Base-by-base conservation (phyloP, 1,140 invertebrate genomes). In the Drosophila trapezifrons region DNA sequence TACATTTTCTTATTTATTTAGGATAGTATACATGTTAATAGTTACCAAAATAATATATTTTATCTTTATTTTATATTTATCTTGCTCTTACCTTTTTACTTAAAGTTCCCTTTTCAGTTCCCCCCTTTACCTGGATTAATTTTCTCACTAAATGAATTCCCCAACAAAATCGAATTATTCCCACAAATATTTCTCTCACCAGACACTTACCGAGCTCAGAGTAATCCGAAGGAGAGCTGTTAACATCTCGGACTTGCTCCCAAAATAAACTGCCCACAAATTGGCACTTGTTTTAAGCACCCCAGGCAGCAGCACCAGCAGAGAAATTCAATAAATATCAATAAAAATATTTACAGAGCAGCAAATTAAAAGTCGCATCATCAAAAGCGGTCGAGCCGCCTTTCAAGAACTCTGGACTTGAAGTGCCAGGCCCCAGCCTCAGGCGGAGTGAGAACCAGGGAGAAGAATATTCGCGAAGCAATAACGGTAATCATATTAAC, bases 401-500 rank as follows among this genome's bases (percentile, higher is more conserved):
- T n/a, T 17, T 42, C n/a, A 20, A 27, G 4, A 70, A 43, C 43
- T 69, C 60, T 49, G 65, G 40, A 10, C 22, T 32, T 10, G 17
- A 38, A 46, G 37, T 18, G 22, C 67, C 4, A 10, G 32, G 3
- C 2, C 22, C 22, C 4, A 10, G 18, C 55, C 71, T 3, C 49
- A 32, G 22, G 32, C 18, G 40, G 40, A 37, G 47, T 29, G 2
- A 22, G 63, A 37, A 37, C 15, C 37, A 18, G 15, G 25, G 52
- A 37, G 47, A 15, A 15, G 22, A 66, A 54, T 15, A 58, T 58
- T 58, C 18, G 29, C 35, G 27, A 32, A 27, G 35, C 59, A 45
- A 43, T 76, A 86, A 86, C 82, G 71, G 82, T 87, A 87, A 87
- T 87, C 65, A 73, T 70, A 86, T 82, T 82, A 86, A 87, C 70